A percentile compares a stretch with the other conserved stretches of the same genome.
phyloP scores from a whole-genome alignment of 2,888 invertebrate genomes.

The Dione juno region DNA sequence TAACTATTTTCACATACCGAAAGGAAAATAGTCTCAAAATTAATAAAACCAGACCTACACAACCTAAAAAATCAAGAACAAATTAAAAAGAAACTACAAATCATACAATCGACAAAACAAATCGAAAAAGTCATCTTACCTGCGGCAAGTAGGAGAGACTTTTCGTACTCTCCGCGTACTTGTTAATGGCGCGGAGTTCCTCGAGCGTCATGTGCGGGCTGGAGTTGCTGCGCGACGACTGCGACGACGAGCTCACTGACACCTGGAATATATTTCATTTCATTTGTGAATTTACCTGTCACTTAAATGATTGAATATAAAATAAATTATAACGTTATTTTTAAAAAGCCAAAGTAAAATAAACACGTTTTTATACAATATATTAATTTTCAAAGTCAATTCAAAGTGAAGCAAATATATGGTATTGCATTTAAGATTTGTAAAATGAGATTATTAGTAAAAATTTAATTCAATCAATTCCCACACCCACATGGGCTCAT shows the following conservation, averaged over 20 bases:
- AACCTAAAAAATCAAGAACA: neutral
- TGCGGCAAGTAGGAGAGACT: conserved; percentile 95
- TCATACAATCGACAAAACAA: neutral
- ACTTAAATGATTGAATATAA: too few species aligned
- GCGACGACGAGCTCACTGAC: conserved; percentile 89
- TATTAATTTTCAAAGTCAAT: too few species aligned
- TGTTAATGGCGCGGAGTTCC: conserved; percentile 92
- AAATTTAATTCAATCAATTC: too few species aligned
- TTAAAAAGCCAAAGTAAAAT: too few species aligned
- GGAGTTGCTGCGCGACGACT: conserved; percentile 87
- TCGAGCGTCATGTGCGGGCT: conserved; percentile 90
- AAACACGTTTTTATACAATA: too few species aligned
- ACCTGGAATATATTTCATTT: conserved; percentile 64
- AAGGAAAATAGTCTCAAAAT: neutral
- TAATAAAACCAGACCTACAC: neutral
- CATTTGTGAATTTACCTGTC: too few species aligned
- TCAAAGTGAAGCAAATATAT: too few species aligned
- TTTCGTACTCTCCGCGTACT: conserved; percentile 95
- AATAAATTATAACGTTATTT: too few species aligned
- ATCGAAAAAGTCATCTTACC: conserved; percentile 80
- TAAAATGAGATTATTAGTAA: too few species aligned
- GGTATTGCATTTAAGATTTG: too few species aligned
- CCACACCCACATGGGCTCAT: too few species aligned
- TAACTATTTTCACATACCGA: neutral
- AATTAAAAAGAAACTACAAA: neutral